phyloP scores from a whole-genome alignment of 1,140 invertebrate species.

The Frieseomelitta varia region DNA sequence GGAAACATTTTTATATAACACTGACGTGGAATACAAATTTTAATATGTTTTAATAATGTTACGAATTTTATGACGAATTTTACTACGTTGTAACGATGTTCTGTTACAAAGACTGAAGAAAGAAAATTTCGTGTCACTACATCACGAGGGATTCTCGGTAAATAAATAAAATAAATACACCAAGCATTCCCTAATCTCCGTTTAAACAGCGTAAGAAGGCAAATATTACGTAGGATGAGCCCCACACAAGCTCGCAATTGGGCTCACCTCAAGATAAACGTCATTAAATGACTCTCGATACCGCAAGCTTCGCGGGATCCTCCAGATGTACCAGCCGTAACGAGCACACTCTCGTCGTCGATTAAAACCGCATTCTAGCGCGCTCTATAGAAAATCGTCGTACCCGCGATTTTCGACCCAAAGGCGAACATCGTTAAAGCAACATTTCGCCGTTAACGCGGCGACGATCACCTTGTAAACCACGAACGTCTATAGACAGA shows the following conservation, averaged over 20 bases:
- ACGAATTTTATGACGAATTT: no score
- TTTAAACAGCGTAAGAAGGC: not conserved
- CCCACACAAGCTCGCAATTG: not conserved
- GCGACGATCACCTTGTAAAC: not conserved
- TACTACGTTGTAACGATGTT: not conserved
- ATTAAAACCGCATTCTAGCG: not conserved
- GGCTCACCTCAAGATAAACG: not conserved
- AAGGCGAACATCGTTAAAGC: conserved; percentile 13
- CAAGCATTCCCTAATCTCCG: not conserved
- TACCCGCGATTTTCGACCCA: not conserved
- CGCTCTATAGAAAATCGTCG: not conserved
- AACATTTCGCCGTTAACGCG: not conserved
- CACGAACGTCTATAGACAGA: not conserved
- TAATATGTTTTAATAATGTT: not conserved
- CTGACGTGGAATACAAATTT: not conserved
- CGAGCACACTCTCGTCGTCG: no score
- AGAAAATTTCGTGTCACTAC: not conserved
- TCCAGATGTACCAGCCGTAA: not conserved
- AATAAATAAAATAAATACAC: not conserved
- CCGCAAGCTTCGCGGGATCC: not conserved
- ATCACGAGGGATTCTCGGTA: not conserved
- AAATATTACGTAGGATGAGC: not conserved
- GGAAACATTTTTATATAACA: not conserved
- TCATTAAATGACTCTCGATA: not conserved
- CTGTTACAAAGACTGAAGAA: not conserved